A percentile compares a stretch with the other conserved stretches of the same genome.
Evolutionary conservation across 2,113 vertebrate species (phyloP).

Genomic region (Ciconia maguari): DNA sequence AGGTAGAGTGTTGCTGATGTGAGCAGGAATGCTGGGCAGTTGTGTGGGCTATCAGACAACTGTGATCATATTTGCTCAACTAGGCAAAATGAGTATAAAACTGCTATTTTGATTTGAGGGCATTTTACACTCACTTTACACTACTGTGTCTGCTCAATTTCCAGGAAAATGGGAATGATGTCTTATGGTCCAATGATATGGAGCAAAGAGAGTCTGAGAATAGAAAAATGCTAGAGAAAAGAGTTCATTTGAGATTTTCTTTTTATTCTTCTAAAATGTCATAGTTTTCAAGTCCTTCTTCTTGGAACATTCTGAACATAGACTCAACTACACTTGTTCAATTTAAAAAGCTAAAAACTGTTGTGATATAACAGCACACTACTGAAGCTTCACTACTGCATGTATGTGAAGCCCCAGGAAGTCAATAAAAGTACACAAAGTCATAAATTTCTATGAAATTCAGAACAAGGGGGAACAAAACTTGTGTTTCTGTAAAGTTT

Average conservation of each 20-base stretch:
- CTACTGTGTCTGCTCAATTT: neutral
- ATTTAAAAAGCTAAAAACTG: neutral
- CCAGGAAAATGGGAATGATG: neutral
- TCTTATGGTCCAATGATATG: neutral
- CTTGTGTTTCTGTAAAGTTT: neutral
- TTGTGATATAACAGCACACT: neutral
- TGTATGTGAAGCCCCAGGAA: neutral
- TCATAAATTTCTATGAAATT: slow-evolving; percentile 35
- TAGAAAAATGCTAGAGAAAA: neutral
- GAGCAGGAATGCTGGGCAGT: neutral
- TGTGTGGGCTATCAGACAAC: neutral
- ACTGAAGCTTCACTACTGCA: neutral
- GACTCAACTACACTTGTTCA: neutral
- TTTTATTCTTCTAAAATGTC: neutral
- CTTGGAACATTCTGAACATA: neutral
- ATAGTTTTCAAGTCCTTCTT: neutral
- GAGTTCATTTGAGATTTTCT: neutral
- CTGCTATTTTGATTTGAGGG: neutral
- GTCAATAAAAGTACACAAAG: neutral
- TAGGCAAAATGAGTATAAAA: slow-evolving; percentile 10
- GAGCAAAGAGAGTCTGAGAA: neutral
- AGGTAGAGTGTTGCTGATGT: neutral
- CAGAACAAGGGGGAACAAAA: slow-evolving; percentile 3
- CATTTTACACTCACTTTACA: slow-evolving; percentile 14
- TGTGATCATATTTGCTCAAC: neutral